phyloP scores from a whole-genome alignment of 2,797 vertebrate species.

The Malacoraja senta region DNA sequence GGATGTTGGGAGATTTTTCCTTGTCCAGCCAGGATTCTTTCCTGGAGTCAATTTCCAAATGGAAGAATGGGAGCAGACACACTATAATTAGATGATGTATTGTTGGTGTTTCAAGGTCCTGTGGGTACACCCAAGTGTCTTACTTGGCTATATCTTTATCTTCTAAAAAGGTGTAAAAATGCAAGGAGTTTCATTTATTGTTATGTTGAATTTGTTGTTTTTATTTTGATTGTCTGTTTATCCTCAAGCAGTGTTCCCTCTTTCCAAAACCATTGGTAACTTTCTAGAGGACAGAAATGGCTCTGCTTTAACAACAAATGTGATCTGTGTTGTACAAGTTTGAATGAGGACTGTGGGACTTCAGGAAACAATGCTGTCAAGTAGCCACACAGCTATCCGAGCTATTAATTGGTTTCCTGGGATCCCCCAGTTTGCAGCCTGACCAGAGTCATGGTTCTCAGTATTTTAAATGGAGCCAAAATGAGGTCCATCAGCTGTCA shows the following conservation, averaged over 20 bases:
- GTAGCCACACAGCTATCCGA: neutral
- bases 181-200: neutral
- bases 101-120: neutral
- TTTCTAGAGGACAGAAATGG: neutral
- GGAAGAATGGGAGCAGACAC: too few relatives aligned
- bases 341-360: neutral
- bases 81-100: neutral
- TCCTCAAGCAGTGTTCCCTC: neutral
- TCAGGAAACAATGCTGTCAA: neutral
- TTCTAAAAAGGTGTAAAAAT: neutral
- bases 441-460: neutral
- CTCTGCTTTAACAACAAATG: neutral
- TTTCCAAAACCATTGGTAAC: neutral
- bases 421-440: neutral
- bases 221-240: neutral
- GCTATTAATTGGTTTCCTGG: slow-evolving; percentile 5
- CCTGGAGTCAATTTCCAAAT: too few relatives aligned
- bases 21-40: too few relatives aligned
- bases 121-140: neutral
- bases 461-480: neutral
- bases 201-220: neutral
- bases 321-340: neutral
- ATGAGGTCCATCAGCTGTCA: neutral
- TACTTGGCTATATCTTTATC: too few relatives aligned
- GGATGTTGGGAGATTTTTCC: too few relatives aligned